Evolutionary conservation across 2,113 vertebrate genomes (phyloP).

Genomic region (Tragelaphus imberbis): DNA sequence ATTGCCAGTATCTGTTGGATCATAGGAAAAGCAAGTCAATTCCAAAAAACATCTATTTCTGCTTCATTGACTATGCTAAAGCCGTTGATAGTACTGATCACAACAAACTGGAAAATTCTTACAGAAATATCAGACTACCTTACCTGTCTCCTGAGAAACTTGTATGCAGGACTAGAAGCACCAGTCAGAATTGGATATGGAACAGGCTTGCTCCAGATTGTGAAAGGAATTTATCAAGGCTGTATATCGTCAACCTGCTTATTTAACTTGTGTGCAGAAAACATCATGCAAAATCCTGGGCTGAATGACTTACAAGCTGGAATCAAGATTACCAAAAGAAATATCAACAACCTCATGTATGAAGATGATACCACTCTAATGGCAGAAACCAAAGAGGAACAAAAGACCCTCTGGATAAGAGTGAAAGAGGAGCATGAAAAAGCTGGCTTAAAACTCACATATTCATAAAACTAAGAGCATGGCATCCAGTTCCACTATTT

Average conservation of each 20-base stretch:
- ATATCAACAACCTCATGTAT: background rate
- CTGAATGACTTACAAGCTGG: background rate
- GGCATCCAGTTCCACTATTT: background rate
- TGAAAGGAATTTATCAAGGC: background rate
- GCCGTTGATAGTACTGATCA: background rate
- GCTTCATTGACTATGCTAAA: background rate
- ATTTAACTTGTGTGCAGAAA: background rate
- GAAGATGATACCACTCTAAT: background rate
- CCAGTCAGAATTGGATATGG: background rate
- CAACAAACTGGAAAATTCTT: background rate
- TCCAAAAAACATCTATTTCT: background rate
- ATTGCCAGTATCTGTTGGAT: background rate
- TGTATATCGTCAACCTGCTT: background rate
- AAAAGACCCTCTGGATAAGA: background rate
- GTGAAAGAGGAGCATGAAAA: background rate
- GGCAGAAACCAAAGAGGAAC: background rate
- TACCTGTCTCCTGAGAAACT: background rate
- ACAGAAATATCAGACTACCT: background rate
- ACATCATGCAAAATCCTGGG: background rate
- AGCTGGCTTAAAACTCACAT: background rate
- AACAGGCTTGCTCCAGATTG: background rate
- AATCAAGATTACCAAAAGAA: background rate
- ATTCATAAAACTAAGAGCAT: background rate
- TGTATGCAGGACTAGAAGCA: background rate
- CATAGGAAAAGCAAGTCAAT: background rate